A percentile compares a stretch with the other conserved stretches of the same genome.
Evolutionary conservation across 2,797 vertebrate species (phyloP).

Genomic region (Acanthornis magna): DNA sequence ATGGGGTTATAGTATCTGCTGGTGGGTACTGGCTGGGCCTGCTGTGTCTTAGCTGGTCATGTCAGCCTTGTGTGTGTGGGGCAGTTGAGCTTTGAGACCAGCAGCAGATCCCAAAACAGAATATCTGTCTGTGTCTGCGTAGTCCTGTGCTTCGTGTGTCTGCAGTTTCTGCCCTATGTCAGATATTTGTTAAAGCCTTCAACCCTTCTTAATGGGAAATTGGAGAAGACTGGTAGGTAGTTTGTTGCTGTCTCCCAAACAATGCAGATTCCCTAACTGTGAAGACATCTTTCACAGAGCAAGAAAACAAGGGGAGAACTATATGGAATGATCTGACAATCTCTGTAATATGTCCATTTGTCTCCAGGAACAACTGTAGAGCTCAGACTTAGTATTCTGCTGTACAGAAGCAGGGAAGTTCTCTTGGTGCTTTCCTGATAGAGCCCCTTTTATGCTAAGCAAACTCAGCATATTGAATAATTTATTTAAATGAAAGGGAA

Average conservation of each 20-base stretch:
- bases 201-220: background rate
- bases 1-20: background rate
- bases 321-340: background rate
- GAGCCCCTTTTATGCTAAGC: background rate
- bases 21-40: background rate
- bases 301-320: background rate
- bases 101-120: background rate
- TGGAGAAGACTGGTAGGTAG: background rate
- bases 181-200: background rate
- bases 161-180: background rate
- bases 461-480: background rate
- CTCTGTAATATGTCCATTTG: background rate
- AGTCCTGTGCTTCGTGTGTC: background rate
- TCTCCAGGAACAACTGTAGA: background rate
- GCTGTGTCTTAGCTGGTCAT: background rate
- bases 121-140: background rate
- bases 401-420: background rate
- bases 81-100: background rate
- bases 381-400: background rate
- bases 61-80: background rate
- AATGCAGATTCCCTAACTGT: background rate
- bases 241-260: background rate
- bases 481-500: background rate
- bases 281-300: background rate
- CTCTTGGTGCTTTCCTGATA: background rate